Evolutionary conservation across 1,140 invertebrate genomes (phyloP).

Genomic region (Yoshiicerus persimilis): DNA sequence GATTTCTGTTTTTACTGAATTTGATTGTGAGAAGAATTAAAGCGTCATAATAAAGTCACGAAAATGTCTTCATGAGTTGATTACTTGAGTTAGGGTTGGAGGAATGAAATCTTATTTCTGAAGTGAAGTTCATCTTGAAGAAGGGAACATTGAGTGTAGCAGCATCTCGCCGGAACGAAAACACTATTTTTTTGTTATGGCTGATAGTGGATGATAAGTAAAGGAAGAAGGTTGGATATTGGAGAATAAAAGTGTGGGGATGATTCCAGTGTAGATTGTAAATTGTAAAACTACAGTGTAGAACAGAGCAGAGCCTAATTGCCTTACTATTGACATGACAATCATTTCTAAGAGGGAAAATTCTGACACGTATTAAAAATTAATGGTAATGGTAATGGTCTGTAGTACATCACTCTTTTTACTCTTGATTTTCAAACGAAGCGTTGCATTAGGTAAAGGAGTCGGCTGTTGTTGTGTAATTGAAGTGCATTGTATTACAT

Average conservation of each 20-base stretch:
- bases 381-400: background rate
- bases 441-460: background rate
- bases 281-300: background rate
- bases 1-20: background rate
- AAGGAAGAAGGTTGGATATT: too few relatives aligned
- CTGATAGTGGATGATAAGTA: background rate
- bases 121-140: too few relatives aligned
- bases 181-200: background rate
- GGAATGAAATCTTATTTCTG: background rate
- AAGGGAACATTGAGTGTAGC: background rate
- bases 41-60: background rate
- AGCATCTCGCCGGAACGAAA: background rate
- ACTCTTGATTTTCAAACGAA: background rate
- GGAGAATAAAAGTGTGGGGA: background rate
- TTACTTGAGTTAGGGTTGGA: background rate
- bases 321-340: background rate
- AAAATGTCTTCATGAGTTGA: background rate
- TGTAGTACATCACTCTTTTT: background rate
- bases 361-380: constrained; percentile 9
- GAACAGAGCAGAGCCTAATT: background rate
- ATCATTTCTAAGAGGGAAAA: constrained; percentile 1
- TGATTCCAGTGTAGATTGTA: background rate
- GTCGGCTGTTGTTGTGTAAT: too few relatives aligned
- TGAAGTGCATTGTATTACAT: background rate
- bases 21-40: background rate